Evolutionary conservation across 1,140 invertebrate species (phyloP).

Genomic region (Heliconius nattereri): DNA sequence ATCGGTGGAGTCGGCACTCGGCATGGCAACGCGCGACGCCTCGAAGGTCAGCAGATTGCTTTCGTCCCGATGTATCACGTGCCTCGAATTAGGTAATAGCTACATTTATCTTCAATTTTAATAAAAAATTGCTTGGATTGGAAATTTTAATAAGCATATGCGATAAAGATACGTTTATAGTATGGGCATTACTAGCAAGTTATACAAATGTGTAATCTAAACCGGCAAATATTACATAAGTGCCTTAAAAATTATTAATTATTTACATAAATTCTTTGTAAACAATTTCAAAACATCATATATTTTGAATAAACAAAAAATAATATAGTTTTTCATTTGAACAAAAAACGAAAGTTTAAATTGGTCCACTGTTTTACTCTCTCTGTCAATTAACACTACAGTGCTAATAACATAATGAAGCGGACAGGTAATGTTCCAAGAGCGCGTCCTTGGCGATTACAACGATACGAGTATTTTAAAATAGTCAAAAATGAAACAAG

Average conservation of each 20-base stretch:
- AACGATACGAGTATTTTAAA: not conserved
- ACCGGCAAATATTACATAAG: not conserved
- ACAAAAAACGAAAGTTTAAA: not conserved
- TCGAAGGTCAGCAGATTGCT: slow-evolving; percentile 30
- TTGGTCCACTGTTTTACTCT: not conserved
- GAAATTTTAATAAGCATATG: not conserved
- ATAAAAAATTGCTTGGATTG: not conserved
- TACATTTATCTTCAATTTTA: slow-evolving; percentile 6
- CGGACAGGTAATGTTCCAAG: not conserved
- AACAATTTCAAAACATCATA: not conserved
- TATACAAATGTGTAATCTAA: not conserved
- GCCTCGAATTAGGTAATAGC: slow-evolving; percentile 13
- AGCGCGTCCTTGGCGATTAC: slow-evolving; percentile 26
- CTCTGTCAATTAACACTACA: not conserved
- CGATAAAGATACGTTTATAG: not conserved
- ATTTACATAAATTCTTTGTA: not conserved
- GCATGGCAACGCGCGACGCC: slow-evolving; percentile 27
- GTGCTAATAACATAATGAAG: not conserved
- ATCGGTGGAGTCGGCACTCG: not conserved
- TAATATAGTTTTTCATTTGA: not conserved
- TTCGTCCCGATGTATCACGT: slow-evolving; percentile 22
- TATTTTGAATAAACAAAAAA: not conserved
- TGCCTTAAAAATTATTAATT: not conserved
- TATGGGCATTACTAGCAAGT: not conserved
- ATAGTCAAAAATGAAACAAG: slow-evolving; percentile 26